Percentiles rank a stretch among this genome's conserved stretches.
Evolutionary conservation across 2,797 vertebrate species (phyloP).

Genomic region (Sebastes diaconus): DNA sequence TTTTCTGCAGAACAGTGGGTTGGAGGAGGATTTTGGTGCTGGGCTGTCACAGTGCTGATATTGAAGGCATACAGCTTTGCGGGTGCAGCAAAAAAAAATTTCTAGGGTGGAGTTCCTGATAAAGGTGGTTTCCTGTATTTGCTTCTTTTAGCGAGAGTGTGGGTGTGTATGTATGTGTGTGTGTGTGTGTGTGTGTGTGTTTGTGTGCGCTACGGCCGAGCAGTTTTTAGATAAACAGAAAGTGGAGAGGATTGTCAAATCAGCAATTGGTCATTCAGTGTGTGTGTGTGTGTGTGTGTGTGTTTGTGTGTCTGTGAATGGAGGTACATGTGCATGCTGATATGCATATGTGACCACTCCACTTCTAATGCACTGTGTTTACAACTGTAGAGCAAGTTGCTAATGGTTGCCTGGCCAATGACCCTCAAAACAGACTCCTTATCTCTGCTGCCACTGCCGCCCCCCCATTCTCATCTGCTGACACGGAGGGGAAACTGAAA

Average conservation of each 20-base stretch:
- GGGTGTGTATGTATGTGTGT: neutral
- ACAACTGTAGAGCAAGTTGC: conserved; percentile 51
- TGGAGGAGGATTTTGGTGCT: neutral
- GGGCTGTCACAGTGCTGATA: conserved; percentile 14
- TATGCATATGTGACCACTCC: conserved; percentile 34
- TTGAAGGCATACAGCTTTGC: conserved; percentile 32
- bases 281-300: neutral
- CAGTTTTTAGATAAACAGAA: conserved; percentile 60
- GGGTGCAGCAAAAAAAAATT: conserved; percentile 31
- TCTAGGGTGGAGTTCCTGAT: conserved; percentile 72
- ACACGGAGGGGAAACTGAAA: conserved; percentile 35
- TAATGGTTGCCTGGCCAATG: conserved; percentile 72
- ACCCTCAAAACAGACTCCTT: conserved; percentile 62
- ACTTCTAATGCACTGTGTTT: conserved; percentile 45
- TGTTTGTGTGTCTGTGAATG: conserved; percentile 1
- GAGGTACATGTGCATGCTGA: conserved; percentile 27
- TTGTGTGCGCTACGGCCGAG: conserved; percentile 1
- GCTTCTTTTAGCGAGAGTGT: conserved; percentile 63
- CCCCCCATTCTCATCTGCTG: conserved; percentile 47
- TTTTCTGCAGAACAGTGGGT: conserved; percentile 17
- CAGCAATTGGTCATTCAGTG: conserved; percentile 46
- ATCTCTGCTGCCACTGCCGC: conserved; percentile 48
- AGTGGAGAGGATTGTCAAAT: conserved; percentile 52
- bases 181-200: neutral
- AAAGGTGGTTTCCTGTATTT: conserved; percentile 82